Conservation (phyloP, 2,888 invertebrate species). For the Elmis aenea region DNA sequence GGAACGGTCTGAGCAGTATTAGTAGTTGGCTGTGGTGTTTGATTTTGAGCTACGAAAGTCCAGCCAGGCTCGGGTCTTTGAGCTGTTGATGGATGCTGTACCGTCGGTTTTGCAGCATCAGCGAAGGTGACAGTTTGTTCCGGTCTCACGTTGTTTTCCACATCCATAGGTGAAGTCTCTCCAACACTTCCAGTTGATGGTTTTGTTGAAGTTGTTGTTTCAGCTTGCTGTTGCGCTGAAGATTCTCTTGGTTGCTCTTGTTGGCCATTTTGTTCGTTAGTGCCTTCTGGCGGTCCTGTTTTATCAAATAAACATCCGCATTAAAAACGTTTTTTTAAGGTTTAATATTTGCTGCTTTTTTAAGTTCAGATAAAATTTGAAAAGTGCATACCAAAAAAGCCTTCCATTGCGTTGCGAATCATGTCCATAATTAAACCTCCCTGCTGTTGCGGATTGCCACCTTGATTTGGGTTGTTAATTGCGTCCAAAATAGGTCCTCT, state of each 20-base stretch:
- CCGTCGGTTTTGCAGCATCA: constrained; percentile 2
- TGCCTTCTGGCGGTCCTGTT: too few species aligned
- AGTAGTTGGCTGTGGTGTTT: constrained; percentile 1
- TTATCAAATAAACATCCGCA: too few species aligned
- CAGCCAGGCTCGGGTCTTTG: constrained; percentile 7
- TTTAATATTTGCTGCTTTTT: too few species aligned
- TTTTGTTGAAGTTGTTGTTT: constrained; percentile 22
- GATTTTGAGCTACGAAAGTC: constrained; percentile 11
- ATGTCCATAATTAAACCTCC: constrained; percentile 15
- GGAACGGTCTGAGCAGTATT: constrained; percentile 1
- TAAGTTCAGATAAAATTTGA: too few species aligned
- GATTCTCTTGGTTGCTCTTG: constrained; percentile 30
- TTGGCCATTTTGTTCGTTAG: too few species aligned
- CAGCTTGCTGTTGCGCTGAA: constrained; percentile 7
- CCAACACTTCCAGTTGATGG: too few species aligned
- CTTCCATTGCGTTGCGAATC: constrained; percentile 19
- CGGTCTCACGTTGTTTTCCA: not conserved
- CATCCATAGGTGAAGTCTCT: constrained; percentile 7
- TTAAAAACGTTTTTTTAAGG: too few species aligned
- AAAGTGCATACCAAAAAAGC: constrained; percentile 21
- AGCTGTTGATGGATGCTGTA: too few species aligned
- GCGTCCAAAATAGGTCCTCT: constrained; percentile 1
- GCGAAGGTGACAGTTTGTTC: not conserved
- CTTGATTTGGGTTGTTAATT: too few species aligned
- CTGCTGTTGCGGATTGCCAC: too few species aligned